Evolutionary conservation across 2,888 invertebrate species (phyloP), one percentile per base, ranked within the genome.

Genomic region (Andrena camellia): DNA sequence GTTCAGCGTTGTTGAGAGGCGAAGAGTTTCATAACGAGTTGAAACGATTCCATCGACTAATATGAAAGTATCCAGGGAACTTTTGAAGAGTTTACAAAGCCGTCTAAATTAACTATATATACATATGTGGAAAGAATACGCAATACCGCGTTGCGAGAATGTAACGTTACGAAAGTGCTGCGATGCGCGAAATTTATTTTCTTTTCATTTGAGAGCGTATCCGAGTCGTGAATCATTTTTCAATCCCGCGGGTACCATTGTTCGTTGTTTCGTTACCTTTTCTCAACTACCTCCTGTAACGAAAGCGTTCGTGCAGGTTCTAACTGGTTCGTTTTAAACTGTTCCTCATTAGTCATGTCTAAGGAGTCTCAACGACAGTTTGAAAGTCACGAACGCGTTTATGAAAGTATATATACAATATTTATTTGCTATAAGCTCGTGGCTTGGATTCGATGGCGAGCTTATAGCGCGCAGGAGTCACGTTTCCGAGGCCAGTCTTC

Each of bases 61-160:
- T 7, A 63, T 72, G 71, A 79, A 81, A 81, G 79, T 81, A 81
- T 72, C 42, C 64, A 31, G 23, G 52, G 42, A 77, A 50, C 64
- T 79, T 78, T 74, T 70, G 35, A 66, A 64, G 59, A 33, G 8
- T 79, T 79, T 79, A 76, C 79, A 80, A 62, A 67, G 17, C 2
- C 42, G 35, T 75, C 63, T 35, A n/a, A 60, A 54, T 52, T 42
- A 59, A 76, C 31, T 59, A 59, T 78, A 42, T 42, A 42, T 60
- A n/a, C n/a, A 17, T 74, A 35, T 26, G 59, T n/a, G 23, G n/a
- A 31, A 60, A 48, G 33, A 33, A 7, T 8, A 17, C 6, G 50
- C n/a, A 48, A 71, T 57, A 57, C 31, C 26, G 31, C 31, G 48
- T 66, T 50, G 50, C 57, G 3, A 35, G 13, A 35, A n/a, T 26